Conservation (phyloP, 2,113 vertebrate genomes). For the Notothenia rossii region DNA sequence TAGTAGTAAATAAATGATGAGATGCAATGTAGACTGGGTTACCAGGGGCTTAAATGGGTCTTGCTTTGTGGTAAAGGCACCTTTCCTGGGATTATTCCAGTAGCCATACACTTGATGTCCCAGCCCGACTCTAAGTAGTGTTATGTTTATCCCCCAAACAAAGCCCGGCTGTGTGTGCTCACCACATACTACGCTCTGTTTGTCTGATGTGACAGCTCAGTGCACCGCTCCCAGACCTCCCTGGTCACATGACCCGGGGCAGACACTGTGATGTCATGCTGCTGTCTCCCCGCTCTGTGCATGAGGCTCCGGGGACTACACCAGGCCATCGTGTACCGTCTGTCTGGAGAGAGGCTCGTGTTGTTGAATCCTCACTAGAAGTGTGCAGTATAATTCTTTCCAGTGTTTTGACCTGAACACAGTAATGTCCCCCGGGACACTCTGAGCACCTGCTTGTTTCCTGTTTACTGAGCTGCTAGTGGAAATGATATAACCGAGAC, state of each 20-base stretch:
- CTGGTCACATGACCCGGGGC: constrained; percentile 57
- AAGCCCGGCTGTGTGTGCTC: constrained; percentile 30
- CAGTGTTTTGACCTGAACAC: constrained; percentile 21
- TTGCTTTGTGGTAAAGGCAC: no score
- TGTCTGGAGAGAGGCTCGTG: constrained; percentile 34
- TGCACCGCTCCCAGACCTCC: constrained; percentile 37
- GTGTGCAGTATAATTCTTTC: neutral
- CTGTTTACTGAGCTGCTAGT: neutral
- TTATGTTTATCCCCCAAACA: constrained; percentile 40
- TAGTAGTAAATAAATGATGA: no score
- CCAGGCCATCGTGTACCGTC: neutral
- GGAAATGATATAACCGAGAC: constrained; percentile 1
- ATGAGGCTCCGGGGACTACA: neutral
- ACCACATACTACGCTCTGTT: constrained; percentile 1
- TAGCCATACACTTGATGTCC: neutral
- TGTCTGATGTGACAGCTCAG: constrained; percentile 36
- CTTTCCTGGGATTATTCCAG: neutral
- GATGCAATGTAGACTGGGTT: neutral
- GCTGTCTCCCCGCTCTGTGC: constrained; percentile 18
- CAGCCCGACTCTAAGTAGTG: neutral
- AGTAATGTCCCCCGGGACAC: neutral
- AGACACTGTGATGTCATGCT: constrained; percentile 58
- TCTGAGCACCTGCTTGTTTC: neutral
- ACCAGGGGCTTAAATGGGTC: neutral
- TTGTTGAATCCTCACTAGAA: constrained; percentile 15